phyloP scores from a whole-genome alignment of 30 jellyfish, hydroid and myxozoan species.

The Aurelia coerulea region DNA sequence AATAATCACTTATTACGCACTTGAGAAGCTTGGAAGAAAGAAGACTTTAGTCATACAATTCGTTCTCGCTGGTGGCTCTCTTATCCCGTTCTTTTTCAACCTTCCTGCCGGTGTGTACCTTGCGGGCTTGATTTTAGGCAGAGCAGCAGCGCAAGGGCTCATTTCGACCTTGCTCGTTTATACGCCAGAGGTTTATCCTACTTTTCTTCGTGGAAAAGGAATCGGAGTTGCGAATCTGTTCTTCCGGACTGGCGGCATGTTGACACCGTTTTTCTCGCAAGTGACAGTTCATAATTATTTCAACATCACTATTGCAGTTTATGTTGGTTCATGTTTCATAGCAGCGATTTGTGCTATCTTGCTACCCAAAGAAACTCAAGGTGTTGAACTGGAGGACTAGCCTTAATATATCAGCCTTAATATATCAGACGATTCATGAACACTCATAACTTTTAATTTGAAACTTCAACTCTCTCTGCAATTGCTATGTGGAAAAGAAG shows the following conservation, averaged over 20 bases:
- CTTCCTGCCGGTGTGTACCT: slow-evolving; percentile 23
- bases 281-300: slow-evolving; percentile 43
- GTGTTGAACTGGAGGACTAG: slow-evolving; percentile 48
- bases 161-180: slow-evolving; percentile 61
- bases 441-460: too few relatives aligned
- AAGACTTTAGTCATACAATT: slow-evolving; percentile 35
- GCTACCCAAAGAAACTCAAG: slow-evolving; percentile 72
- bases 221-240: slow-evolving; percentile 63
- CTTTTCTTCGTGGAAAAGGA: slow-evolving; percentile 71
- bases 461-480: too few relatives aligned
- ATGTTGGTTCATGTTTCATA: slow-evolving; percentile 44
- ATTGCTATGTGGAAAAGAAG: too few relatives aligned
- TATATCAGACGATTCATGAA: too few relatives aligned
- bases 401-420: neutral
- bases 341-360: slow-evolving; percentile 37
- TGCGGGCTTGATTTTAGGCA: slow-evolving; percentile 35
- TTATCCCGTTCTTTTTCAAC: slow-evolving; percentile 54
- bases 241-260: slow-evolving; percentile 68
- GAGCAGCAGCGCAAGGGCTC: slow-evolving; percentile 66
- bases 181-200: slow-evolving; percentile 87
- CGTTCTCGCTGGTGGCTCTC: slow-evolving; percentile 23
- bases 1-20: slow-evolving; percentile 43
- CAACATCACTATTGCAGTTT: slow-evolving; percentile 34
- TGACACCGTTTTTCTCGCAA: slow-evolving; percentile 70
- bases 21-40: slow-evolving; percentile 62